Conservation (phyloP, 2,797 vertebrate species). For the Gymnoscopelus microlampas region DNA sequence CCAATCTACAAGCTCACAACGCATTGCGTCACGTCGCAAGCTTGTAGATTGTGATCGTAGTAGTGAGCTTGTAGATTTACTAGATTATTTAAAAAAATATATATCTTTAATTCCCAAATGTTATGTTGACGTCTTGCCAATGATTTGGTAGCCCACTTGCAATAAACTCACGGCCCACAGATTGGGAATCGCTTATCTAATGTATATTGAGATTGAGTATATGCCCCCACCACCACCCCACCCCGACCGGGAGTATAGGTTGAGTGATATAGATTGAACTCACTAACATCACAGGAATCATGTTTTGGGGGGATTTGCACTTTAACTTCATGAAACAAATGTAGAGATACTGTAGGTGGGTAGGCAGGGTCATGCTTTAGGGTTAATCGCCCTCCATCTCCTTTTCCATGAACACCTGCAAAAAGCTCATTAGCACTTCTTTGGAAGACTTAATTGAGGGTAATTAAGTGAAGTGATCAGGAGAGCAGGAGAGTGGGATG, state of each 20-base stretch:
- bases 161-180: too few species aligned
- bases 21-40: too few species aligned
- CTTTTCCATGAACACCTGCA: slow-evolving; percentile 71
- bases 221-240: neutral
- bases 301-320: slow-evolving; percentile 29
- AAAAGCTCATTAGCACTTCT: slow-evolving; percentile 83
- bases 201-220: neutral
- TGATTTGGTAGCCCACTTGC: too few species aligned
- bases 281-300: neutral
- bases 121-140: too few species aligned
- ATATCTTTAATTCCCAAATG: too few species aligned
- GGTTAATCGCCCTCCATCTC: slow-evolving; percentile 75
- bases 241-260: too few species aligned
- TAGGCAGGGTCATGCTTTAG: slow-evolving; percentile 28
- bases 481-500: slow-evolving; percentile 68
- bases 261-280: slow-evolving; percentile 37
- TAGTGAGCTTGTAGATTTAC: too few species aligned
- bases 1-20: too few species aligned
- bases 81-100: too few species aligned
- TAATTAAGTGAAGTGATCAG: slow-evolving; percentile 82
- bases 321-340: slow-evolving; percentile 29
- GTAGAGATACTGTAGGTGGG: slow-evolving; percentile 13
- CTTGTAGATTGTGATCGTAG: too few species aligned
- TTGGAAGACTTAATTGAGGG: slow-evolving; percentile 81
- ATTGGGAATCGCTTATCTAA: too few species aligned